Evolutionary conservation across 2,888 invertebrate genomes (phyloP).

Genomic region (Heliconius ismenius): DNA sequence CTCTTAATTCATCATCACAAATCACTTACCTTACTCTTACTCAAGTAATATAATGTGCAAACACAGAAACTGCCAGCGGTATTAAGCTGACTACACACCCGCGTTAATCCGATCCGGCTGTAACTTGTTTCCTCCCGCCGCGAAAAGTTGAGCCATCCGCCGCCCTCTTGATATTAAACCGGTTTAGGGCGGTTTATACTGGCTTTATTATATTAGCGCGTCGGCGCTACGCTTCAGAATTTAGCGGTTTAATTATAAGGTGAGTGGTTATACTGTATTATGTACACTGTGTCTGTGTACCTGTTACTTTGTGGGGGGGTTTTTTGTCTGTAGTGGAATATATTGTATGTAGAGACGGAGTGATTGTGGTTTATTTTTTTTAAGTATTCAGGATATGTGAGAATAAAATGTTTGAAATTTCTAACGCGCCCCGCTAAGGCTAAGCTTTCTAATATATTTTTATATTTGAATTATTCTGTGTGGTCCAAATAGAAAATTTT

Average conservation of each 20-base stretch:
- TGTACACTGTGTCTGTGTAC: slow-evolving; percentile 2
- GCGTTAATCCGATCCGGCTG: slow-evolving; percentile 65
- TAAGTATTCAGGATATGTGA: not conserved
- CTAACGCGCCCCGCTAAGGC: no score
- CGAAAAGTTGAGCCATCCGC: slow-evolving; percentile 66
- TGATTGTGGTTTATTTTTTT: not conserved
- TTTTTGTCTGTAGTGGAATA: not conserved
- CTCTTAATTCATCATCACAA: no score
- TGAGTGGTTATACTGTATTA: slow-evolving; percentile 39
- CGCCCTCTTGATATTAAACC: slow-evolving; percentile 74
- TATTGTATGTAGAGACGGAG: not conserved
- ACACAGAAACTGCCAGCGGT: slow-evolving; percentile 67
- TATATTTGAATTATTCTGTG: no score
- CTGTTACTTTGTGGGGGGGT: slow-evolving; percentile 30
- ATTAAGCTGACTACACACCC: slow-evolving; percentile 59
- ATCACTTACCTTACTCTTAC: no score
- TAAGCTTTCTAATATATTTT: no score
- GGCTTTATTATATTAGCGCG: slow-evolving; percentile 79
- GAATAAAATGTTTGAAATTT: not conserved
- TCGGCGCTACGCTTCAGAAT: slow-evolving; percentile 62
- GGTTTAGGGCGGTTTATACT: slow-evolving; percentile 74
- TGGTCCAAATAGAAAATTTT: no score
- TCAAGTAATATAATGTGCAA: slow-evolving; percentile 47
- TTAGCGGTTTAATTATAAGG: slow-evolving; percentile 65
- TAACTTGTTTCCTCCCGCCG: slow-evolving; percentile 58